A percentile compares a stretch with the other conserved stretches of the same genome.
phyloP scores from a whole-genome alignment of 2,888 invertebrate genomes.

The Dermolepida albohirtum region DNA sequence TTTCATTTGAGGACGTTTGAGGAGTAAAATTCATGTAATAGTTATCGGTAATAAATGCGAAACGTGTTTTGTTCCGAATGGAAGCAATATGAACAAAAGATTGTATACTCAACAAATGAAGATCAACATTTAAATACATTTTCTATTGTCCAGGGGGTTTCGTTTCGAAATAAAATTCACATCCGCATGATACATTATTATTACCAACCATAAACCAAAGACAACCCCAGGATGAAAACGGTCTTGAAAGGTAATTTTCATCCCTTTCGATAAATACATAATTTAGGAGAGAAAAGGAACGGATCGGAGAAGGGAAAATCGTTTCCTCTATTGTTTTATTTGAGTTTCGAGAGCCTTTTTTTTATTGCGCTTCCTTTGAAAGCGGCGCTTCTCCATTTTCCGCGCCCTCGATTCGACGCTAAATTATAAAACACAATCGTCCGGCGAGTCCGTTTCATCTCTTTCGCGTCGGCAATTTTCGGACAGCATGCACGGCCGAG shows the following conservation, averaged over 20 bases:
- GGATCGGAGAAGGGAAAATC: not conserved
- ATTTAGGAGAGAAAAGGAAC: slow-evolving; percentile 3
- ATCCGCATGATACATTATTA: not conserved
- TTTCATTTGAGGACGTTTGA: too few relatives aligned
- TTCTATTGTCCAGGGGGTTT: too few relatives aligned
- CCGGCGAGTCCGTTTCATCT: slow-evolving; percentile 10
- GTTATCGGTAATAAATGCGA: too few relatives aligned
- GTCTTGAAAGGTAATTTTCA: slow-evolving; percentile 10
- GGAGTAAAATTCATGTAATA: too few relatives aligned
- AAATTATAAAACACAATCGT: slow-evolving; percentile 29
- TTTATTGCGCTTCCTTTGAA: slow-evolving; percentile 20
- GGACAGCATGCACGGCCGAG: not conserved
- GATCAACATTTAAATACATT: too few relatives aligned
- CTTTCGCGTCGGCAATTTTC: too few relatives aligned
- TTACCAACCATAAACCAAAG: slow-evolving; percentile 13
- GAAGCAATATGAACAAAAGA: too few relatives aligned
- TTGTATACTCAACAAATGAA: too few relatives aligned
- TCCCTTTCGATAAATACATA: slow-evolving; percentile 15
- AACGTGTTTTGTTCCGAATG: too few relatives aligned
- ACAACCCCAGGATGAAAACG: too few relatives aligned
- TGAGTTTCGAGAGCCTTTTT: slow-evolving; percentile 4
- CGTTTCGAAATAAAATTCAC: too few relatives aligned
- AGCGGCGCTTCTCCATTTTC: not conserved
- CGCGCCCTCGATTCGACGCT: not conserved
- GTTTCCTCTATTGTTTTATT: slow-evolving; percentile 13